phyloP scores from a whole-genome alignment of 2,888 invertebrate genomes.

The Microchrysa polita region DNA sequence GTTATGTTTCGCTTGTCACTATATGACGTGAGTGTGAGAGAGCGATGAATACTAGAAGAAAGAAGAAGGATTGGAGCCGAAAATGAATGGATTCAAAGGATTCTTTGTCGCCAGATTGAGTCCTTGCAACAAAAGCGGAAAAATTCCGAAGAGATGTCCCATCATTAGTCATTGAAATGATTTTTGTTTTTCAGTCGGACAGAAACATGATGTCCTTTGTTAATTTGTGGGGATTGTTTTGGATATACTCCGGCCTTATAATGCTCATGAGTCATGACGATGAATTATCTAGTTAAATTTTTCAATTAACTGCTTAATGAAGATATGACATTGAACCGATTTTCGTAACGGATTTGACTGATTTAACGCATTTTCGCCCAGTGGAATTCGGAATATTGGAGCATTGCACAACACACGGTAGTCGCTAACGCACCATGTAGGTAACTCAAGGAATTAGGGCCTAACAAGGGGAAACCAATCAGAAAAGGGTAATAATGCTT shows the following conservation, averaged over 20 bases:
- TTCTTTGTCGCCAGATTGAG: not conserved
- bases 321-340: no score
- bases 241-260: not conserved
- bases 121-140: conserved; percentile 12
- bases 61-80: not conserved
- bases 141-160: conserved; percentile 30
- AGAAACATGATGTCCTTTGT: not conserved
- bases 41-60: not conserved
- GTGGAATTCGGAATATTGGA: no score
- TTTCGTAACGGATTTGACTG: no score
- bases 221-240: not conserved
- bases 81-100: no score
- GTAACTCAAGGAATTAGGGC: no score
- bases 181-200: not conserved
- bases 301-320: no score
- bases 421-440: no score
- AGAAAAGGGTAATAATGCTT: no score
- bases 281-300: no score
- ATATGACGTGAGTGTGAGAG: not conserved
- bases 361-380: no score
- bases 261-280: not conserved
- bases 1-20: not conserved
- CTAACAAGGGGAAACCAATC: no score
- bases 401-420: no score
- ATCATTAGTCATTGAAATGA: conserved; percentile 42